phyloP scores from a whole-genome alignment of 2,797 vertebrate species.

The Periparus ater region DNA sequence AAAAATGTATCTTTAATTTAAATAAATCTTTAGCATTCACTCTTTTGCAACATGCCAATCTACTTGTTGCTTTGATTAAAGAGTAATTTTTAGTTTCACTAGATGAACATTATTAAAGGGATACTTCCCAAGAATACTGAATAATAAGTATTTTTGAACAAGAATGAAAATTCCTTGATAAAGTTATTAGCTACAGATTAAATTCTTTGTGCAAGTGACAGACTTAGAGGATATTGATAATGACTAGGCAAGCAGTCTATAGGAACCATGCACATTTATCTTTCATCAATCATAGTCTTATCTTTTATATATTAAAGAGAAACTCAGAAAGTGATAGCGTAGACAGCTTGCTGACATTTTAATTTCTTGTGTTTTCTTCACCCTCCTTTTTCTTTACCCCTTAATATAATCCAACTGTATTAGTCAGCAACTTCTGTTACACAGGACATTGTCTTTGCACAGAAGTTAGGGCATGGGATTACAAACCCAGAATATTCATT shows the following conservation, averaged over 20 bases:
- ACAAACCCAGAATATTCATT: not conserved
- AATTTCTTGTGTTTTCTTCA: slow-evolving; percentile 32
- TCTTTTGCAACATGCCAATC: not conserved
- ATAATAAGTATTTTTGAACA: not conserved
- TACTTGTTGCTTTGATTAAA: slow-evolving; percentile 20
- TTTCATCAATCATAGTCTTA: slow-evolving; percentile 4
- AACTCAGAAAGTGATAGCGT: not conserved
- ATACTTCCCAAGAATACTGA: not conserved
- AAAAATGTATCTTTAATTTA: not conserved
- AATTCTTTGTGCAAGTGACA: not conserved
- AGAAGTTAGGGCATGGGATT: not conserved
- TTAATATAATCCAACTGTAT: not conserved
- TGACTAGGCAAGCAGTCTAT: not conserved
- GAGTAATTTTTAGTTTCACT: not conserved
- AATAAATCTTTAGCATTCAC: not conserved
- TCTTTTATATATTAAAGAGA: slow-evolving; percentile 9
- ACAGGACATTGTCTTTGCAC: not conserved
- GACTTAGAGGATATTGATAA: not conserved
- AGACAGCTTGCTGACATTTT: slow-evolving; percentile 28
- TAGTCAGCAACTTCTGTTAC: not conserved
- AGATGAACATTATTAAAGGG: not conserved
- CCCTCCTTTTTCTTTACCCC: not conserved
- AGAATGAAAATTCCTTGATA: not conserved
- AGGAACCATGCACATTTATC: slow-evolving; percentile 28
- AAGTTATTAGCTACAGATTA: slow-evolving; percentile 10